Base-by-base conservation (phyloP, 2,113 vertebrate genomes). In the Crypturellus undulatus region DNA sequence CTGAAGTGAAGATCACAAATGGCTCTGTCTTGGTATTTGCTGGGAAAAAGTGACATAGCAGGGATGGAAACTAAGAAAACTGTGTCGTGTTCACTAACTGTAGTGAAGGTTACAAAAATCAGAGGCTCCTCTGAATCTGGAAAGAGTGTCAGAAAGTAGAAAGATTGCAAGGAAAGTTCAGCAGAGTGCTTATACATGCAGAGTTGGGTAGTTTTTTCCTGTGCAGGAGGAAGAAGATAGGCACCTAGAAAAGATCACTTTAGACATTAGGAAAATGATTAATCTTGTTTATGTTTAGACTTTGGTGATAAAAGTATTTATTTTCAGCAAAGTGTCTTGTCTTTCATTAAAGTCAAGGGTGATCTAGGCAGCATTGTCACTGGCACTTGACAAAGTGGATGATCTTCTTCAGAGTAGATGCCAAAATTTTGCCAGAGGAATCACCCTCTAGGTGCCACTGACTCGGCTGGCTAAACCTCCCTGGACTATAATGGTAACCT, bases 11-110 rank as follows among this genome's bases (percentile, higher is more conserved):
- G 65, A 26, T 60, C 70, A 54, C 30, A 40, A 84, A 49, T 28
- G 2, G 30, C 24, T 51, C 20, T 36, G 32, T 47, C 70, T 79
- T 81, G 24, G 73, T 38, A 62, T 9, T 21, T 0, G 0, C 49
- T 10, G 20, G 40, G 36, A 77, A 64, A 43, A 43, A 83, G 45
- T 20, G 78, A 75, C 40, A 21, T 22, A 75, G n/a, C 60, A 58
- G 2, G 11, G 65, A 62, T 2, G 56, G 65, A 79, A 60, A 43
- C 42, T 38, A 51, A 63, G 67, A 20, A 67, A 84, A 59, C 32
- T 34, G 24, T 75, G 10, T 87, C n/a, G 63, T 84, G n/a, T 45
- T 91, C 38, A 11, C 28, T 47, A 20, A 25, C 3, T 0, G 51
- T 68, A 43, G 32, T 38, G 60, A 51, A 93, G 42, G 18, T 71